Evolutionary conservation across 2,113 vertebrate species (phyloP).

Genomic region (Girardinichthys multiradiatus): DNA sequence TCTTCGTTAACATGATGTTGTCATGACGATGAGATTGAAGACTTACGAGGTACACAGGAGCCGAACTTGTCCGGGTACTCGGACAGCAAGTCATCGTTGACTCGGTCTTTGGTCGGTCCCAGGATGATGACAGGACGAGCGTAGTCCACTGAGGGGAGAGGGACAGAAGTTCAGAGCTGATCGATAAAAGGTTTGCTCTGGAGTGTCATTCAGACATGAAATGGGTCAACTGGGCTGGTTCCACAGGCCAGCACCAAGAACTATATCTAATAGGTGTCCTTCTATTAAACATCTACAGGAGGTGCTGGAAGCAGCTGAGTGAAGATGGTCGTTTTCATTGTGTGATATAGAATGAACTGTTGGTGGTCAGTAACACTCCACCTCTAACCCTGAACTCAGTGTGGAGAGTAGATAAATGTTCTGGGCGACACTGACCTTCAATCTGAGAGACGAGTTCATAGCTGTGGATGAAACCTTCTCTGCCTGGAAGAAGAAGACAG

Average conservation of each 20-base stretch:
- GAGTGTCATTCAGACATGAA: background rate
- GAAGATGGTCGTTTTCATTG: no score
- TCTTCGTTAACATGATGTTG: rapidly evolving
- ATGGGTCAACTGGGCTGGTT: background rate
- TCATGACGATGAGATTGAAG: background rate
- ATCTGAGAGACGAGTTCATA: constrained; percentile 87
- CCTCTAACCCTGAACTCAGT: background rate
- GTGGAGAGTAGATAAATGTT: background rate
- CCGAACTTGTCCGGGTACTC: constrained; percentile 91
- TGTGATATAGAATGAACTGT: no score
- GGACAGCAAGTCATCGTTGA: constrained; percentile 88
- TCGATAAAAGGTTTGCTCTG: no score
- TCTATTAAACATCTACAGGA: no score
- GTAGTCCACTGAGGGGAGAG: constrained; percentile 81
- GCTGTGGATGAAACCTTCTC: constrained; percentile 86
- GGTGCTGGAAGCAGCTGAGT: no score
- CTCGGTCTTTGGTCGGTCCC: constrained; percentile 88
- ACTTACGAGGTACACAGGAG: constrained; percentile 89
- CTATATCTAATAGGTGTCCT: no score
- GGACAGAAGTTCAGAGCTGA: background rate
- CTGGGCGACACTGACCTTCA: constrained; percentile 77
- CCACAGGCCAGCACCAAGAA: background rate
- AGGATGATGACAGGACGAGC: constrained; percentile 89
- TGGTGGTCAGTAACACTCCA: no score
- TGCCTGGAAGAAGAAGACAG: constrained; percentile 61